phyloP scores from a whole-genome alignment of 2,888 invertebrate species.

The Leptinotarsa peninsularis region DNA sequence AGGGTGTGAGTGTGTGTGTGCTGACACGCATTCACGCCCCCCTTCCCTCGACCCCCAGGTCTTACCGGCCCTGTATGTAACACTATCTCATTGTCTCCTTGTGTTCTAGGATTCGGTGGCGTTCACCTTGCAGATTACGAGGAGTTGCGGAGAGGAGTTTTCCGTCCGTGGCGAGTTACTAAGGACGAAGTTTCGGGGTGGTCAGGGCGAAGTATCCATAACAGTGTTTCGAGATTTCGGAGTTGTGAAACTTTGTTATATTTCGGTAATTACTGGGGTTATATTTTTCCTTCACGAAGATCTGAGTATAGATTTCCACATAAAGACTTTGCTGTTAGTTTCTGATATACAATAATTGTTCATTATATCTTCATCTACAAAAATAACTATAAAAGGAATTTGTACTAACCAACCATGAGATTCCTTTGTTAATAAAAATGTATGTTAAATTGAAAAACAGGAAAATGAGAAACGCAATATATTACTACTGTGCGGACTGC shows the following conservation, averaged over 20 bases:
- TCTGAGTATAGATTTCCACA: not conserved
- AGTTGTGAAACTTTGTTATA: conserved; percentile 22
- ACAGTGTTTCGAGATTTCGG: conserved; percentile 11
- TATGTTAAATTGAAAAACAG: too few species aligned
- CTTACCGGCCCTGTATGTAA: conserved; percentile 58
- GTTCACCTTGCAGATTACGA: conserved; percentile 45
- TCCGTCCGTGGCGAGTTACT: conserved; percentile 13
- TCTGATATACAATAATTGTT: too few species aligned
- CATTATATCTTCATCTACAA: too few species aligned
- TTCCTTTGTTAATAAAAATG: too few species aligned
- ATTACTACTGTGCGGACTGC: too few species aligned
- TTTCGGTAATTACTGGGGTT: conserved; percentile 21
- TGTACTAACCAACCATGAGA: too few species aligned
- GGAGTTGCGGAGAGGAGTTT: conserved; percentile 26
- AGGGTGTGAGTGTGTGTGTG: conserved; percentile 60
- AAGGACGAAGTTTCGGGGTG: conserved; percentile 28
- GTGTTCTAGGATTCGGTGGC: conserved; percentile 36
- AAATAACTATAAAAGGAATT: too few species aligned
- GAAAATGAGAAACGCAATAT: too few species aligned
- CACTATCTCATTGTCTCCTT: conserved; percentile 57
- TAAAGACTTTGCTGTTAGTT: not conserved
- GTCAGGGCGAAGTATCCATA: conserved; percentile 23
- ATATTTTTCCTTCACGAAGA: not conserved
- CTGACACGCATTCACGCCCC: conserved; percentile 63
- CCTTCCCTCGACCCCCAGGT: conserved; percentile 54